Base-by-base conservation (phyloP, 2,888 invertebrate species). In the Pollenia griseotomentosa region DNA sequence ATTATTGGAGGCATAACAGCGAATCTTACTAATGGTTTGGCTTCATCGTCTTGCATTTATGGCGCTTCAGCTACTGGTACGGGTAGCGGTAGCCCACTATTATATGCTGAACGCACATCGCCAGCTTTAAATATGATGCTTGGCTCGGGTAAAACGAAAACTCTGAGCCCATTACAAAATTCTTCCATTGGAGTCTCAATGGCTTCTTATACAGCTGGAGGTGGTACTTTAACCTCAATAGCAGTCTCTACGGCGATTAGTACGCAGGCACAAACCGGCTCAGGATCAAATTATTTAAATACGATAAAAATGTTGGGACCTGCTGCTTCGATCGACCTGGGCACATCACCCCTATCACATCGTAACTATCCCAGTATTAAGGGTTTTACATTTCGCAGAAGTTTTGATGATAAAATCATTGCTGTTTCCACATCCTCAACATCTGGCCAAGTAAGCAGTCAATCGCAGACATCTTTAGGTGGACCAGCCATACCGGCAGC, bases 341-440 rank as follows among this genome's bases (percentile, higher is more conserved):
- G 92, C 81, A 91, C 90, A 55, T 92, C 92, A 65, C 92, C 92
- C 42, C 81, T 92, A 19, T 90, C 92, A 65, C 92, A 92, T 87
- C 92, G 92, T 57, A 92, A 92, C 53, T 92, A 92, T 85, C 92
- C 92, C 79, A 90, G 90, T 80, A 90, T 92, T 57, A 90, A 92
- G 80, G 93, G 93, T 51, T 92, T 92, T 84, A 92, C 92, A 77
- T 93, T 93, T 87, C 92, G 93, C 9, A 91, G 93, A 66, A 93
- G 93, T 86, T 93, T 93, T 80, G 93, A 93, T 79, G 93, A 93
- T 79, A 93, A 93, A 89, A 92, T 93, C 84, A 92, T 92, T 51
- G 90, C 89, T 83, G 83, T 85, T 61, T 88, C 74, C 42, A 79
- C 84, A 65, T 73, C 83, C 9, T 23, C 74, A 16, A 78, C 53